Percentiles rank a stretch among this genome's conserved stretches.
These are phyloP conservation scores for Aphelenchoides besseyi DNA, from an alignment of 1,140 invertebrate species.

Conservation along the genomic window DNA sequence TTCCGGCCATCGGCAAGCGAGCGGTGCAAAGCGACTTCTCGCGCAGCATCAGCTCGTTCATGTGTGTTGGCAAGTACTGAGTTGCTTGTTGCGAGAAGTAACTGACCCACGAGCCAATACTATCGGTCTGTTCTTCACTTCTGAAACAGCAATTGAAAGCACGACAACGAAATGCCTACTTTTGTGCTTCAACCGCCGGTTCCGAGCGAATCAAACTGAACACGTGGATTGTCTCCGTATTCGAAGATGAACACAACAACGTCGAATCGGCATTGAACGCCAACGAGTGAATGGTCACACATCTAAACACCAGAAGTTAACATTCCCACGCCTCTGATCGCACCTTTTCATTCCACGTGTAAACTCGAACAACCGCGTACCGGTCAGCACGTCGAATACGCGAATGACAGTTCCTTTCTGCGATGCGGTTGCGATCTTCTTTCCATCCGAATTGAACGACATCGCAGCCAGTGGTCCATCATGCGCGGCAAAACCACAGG, in stretches of 20 bases:
- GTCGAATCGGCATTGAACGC: slow-evolving; percentile 85
- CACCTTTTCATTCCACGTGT: slow-evolving; percentile 91
- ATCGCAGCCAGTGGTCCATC: slow-evolving; percentile 90
- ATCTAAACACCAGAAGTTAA: slow-evolving; percentile 61
- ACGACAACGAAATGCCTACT: neutral
- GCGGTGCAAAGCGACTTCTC: slow-evolving; percentile 51
- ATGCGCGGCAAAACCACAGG: slow-evolving; percentile 73
- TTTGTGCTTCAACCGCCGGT: slow-evolving; percentile 12
- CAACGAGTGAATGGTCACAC: slow-evolving; percentile 83
- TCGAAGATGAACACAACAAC: slow-evolving; percentile 86
- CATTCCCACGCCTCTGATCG: slow-evolving; percentile 14
- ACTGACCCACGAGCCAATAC: slow-evolving; percentile 40
- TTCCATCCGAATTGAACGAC: slow-evolving; percentile 82
- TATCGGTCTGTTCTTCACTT: slow-evolving; percentile 44
- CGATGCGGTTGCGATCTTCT: slow-evolving; percentile 83
- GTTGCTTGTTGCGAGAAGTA: slow-evolving; percentile 50
- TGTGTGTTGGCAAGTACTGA: slow-evolving; percentile 39
- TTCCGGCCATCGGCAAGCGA: slow-evolving; percentile 47
- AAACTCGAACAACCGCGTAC: slow-evolving; percentile 86
- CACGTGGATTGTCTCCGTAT: slow-evolving; percentile 97
- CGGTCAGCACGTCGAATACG: slow-evolving; percentile 83
- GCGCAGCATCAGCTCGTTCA: slow-evolving; percentile 51
- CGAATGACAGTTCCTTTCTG: slow-evolving; percentile 93
- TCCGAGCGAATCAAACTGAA: slow-evolving; percentile 73
- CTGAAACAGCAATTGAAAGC: slow-evolving; percentile 16